A percentile compares a stretch with the other conserved stretches of the same genome.
phyloP scores from a whole-genome alignment of 1,140 invertebrate species.

The Nasonia vitripennis region DNA sequence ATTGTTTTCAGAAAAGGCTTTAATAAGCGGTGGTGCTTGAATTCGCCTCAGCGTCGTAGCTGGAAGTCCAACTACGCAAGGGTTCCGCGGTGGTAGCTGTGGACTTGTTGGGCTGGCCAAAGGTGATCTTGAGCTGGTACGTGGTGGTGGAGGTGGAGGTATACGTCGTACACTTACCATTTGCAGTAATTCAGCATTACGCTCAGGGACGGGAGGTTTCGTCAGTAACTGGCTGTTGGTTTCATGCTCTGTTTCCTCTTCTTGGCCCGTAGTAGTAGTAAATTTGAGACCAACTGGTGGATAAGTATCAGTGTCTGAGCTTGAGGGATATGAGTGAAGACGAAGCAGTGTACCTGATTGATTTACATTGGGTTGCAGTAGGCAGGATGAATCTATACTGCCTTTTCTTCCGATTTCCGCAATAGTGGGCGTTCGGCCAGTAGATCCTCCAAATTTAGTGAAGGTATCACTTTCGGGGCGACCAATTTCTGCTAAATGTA shows the following conservation, averaged over 20 bases:
- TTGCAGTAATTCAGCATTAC: constrained; percentile 82
- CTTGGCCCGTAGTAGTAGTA: constrained; percentile 6
- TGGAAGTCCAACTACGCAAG: constrained; percentile 77
- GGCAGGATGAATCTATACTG: constrained; percentile 75
- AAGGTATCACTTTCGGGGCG: not conserved
- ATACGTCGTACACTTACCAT: constrained; percentile 81
- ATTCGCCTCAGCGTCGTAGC: constrained; percentile 64
- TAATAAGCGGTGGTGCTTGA: constrained; percentile 82
- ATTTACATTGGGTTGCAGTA: constrained; percentile 59
- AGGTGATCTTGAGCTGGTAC: constrained; percentile 88
- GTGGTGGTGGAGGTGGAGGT: constrained; percentile 90
- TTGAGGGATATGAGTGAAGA: constrained; percentile 84
- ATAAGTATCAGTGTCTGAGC: constrained; percentile 83
- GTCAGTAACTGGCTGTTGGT: constrained; percentile 60
- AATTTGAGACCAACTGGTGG: constrained; percentile 76
- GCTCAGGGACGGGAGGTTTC: constrained; percentile 81
- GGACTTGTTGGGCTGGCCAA: constrained; percentile 86
- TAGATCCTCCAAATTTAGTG: not conserved
- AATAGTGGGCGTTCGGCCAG: constrained; percentile 67
- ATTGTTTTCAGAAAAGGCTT: constrained; percentile 54
- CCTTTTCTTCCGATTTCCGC: constrained; percentile 76
- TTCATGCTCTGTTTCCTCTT: constrained; percentile 24
- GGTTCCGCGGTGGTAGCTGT: constrained; percentile 76
- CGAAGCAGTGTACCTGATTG: constrained; percentile 77
- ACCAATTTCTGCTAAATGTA: not conserved